Evolutionary conservation across 2,113 vertebrate genomes (phyloP).

Genomic region (Psammodynastes pulverulentus): DNA sequence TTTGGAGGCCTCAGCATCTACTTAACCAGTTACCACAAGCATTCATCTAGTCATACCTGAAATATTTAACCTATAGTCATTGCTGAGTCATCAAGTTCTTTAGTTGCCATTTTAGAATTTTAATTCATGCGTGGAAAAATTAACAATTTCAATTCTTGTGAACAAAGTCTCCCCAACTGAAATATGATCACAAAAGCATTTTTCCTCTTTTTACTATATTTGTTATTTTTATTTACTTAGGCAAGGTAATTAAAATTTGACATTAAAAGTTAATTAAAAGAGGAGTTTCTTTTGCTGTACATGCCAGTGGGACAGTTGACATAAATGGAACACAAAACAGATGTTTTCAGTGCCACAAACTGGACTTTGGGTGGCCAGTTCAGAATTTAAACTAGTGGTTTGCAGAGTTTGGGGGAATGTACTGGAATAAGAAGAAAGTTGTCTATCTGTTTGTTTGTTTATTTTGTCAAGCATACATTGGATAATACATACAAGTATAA

Average conservation of each 20-base stretch:
- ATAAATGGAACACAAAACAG: not conserved
- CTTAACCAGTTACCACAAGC: not conserved
- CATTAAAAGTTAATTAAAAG: not conserved
- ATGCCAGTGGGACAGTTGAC: not conserved
- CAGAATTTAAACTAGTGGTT: not conserved
- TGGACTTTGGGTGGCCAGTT: not conserved
- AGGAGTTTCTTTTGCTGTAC: not conserved
- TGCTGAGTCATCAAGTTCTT: conserved; percentile 5
- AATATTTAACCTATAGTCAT: not conserved
- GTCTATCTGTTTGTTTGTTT: no score
- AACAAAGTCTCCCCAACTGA: not conserved
- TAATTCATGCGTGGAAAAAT: conserved; percentile 3
- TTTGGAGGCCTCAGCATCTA: not conserved
- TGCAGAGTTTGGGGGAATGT: not conserved
- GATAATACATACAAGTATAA: no score
- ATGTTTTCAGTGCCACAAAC: not conserved
- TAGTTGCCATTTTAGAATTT: not conserved
- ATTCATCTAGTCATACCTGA: conserved; percentile 15
- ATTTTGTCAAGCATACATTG: no score
- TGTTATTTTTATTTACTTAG: not conserved
- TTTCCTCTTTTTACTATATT: not conserved
- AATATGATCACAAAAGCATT: not conserved
- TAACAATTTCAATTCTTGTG: not conserved
- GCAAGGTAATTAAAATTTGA: not conserved
- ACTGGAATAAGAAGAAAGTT: not conserved